Conservation (phyloP, 2,797 vertebrate genomes). For the Arrhamphus sclerolepis region DNA sequence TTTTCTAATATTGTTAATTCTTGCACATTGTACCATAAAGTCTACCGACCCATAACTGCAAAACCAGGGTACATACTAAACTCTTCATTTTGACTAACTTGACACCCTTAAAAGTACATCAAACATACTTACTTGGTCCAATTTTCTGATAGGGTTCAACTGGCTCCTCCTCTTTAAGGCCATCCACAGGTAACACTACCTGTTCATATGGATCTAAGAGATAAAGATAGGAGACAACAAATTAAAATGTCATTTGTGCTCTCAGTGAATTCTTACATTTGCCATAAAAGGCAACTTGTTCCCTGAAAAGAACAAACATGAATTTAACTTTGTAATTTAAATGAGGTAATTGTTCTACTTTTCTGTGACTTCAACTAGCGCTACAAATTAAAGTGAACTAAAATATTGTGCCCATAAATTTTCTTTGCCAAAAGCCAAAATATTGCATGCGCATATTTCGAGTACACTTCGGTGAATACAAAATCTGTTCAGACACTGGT, state of each 20-base stretch:
- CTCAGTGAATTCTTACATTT: no score
- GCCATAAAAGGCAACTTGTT: not conserved
- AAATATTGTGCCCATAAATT: not conserved
- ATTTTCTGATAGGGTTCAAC: slow-evolving; percentile 96
- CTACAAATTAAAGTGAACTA: no score
- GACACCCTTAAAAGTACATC: slow-evolving; percentile 14
- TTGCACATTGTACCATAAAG: no score
- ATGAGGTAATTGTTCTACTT: no score
- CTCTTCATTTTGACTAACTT: not conserved
- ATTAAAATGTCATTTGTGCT: not conserved
- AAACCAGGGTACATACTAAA: not conserved
- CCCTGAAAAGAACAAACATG: not conserved
- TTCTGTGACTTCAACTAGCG: no score
- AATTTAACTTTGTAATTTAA: no score
- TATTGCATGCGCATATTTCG: not conserved
- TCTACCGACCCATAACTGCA: not conserved
- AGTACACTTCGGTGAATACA: slow-evolving; percentile 5
- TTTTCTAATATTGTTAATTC: not conserved
- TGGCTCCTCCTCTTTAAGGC: slow-evolving; percentile 94
- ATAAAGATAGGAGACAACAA: not conserved
- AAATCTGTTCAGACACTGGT: not conserved
- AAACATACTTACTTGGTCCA: slow-evolving; percentile 92
- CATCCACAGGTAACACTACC: slow-evolving; percentile 89
- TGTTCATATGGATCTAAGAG: slow-evolving; percentile 95
- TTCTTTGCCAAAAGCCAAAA: not conserved